These are phyloP conservation scores for Notechis scutatus DNA, from an alignment of 2,113 vertebrate species.

Conservation along the genomic window DNA sequence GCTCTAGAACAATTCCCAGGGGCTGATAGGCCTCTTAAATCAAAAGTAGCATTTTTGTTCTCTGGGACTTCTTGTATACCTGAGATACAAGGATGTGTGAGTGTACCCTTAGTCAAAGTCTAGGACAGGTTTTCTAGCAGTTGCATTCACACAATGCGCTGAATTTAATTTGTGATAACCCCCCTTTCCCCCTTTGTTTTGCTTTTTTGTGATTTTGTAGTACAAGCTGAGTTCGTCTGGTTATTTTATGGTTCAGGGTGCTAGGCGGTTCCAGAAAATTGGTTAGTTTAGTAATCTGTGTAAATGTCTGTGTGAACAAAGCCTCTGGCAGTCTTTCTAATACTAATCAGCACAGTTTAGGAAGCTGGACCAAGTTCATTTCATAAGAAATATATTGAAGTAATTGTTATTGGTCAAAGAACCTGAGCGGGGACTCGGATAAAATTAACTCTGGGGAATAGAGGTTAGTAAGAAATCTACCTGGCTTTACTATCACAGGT, in stretches of 20 bases:
- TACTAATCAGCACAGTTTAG: neutral
- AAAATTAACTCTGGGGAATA: neutral
- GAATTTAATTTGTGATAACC: neutral
- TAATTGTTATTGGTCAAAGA: neutral
- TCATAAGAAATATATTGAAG: neutral
- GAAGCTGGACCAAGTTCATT: neutral
- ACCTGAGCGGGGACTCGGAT: neutral
- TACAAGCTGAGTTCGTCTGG: neutral
- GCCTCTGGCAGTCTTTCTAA: neutral
- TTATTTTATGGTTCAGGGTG: neutral
- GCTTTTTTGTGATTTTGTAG: neutral
- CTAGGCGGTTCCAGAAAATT: neutral
- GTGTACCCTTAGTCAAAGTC: neutral
- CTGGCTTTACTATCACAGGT: neutral
- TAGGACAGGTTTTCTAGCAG: neutral
- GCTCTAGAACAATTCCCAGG: too few relatives aligned
- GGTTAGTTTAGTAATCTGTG: neutral
- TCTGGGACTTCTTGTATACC: neutral
- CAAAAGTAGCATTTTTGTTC: neutral
- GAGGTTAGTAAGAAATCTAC: neutral
- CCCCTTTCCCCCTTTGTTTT: accelerated
- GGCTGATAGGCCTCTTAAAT: neutral
- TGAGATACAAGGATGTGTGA: neutral
- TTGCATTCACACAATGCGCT: neutral
- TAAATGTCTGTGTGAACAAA: neutral